These are phyloP conservation scores for Planiliza haematocheilus DNA, from an alignment of 2,113 vertebrate species.

Conservation along the genomic window DNA sequence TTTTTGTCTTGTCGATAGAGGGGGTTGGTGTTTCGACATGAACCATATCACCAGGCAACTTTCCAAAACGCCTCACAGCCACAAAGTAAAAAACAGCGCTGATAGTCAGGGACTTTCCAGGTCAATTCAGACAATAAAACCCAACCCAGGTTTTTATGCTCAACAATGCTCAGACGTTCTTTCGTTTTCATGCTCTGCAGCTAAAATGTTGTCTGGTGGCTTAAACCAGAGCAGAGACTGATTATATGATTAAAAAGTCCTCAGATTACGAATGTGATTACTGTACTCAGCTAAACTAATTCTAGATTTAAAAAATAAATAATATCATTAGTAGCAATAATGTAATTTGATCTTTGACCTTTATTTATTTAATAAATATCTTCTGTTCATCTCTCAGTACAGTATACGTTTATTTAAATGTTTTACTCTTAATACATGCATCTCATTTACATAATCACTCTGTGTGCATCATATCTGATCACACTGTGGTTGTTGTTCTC, in stretches of 20 bases:
- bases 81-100: neutral
- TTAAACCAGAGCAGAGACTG: accelerated
- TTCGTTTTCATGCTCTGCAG: neutral
- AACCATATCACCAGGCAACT: slow-evolving; percentile 15
- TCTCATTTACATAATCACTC: no score
- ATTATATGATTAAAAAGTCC: accelerated
- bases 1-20: slow-evolving; percentile 24
- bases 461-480: no score
- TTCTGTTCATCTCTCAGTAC: neutral
- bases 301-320: no score
- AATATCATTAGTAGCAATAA: no score
- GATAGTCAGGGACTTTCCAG: slow-evolving; percentile 60
- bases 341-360: no score
- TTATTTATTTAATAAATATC: no score
- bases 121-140: neutral
- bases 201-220: accelerated
- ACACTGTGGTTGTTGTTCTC: no score
- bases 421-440: no score
- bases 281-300: neutral
- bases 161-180: accelerated
- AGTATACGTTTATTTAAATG: accelerated
- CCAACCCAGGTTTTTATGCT: neutral
- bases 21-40: slow-evolving; percentile 31
- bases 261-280: neutral
- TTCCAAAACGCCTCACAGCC: neutral